Base-by-base conservation (phyloP, 1,140 invertebrate species). In the Calliphora vicina region DNA sequence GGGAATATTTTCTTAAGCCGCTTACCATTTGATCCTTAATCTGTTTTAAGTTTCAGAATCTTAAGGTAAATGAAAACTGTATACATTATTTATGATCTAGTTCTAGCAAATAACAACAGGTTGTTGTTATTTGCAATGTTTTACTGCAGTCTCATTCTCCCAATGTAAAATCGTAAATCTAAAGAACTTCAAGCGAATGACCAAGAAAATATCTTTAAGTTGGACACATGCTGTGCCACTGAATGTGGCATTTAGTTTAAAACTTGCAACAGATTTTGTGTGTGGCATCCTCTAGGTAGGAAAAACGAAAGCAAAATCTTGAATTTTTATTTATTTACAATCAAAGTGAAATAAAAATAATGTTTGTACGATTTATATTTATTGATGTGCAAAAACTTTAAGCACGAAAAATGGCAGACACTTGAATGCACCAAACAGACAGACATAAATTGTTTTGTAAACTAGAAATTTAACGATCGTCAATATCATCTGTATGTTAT, bases 401-500 rank as follows among this genome's bases (percentile, higher is more conserved):
- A 50, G 10, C 45, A 50, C 45, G 35, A 35, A 35, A 35, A 35
- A 35, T n/a, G n/a, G 35, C 6, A 35, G 10, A 5, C 35, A 35
- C 35, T 35, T 35, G 35, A 35, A 35, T 35, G 5, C 1, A n/a
- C 35, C 6, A 35, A 10, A 35, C 6, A 35, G 35, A 35, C 35
- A 35, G 35, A 35, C 35, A 35, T 10, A 67, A 67, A 67, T 67
- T 25, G 61, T 67, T 67, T 67, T 67, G n/a, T 67, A 25, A 67
- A 67, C 61, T 67, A n/a, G 61, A 20, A 23, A 67, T 50, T 74
- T 43, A 23, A 78, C 42, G 73, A 76, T 76, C 50, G n/a, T 78
- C 74, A 78, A 78, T 78, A 78, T 45, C 74, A 27, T n/a, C 35
- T 45, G 35, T 43, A 78, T 78, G 74, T 78, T 78, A 78, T 78